A percentile compares a stretch with the other conserved stretches of the same genome.
These are phyloP conservation scores for Dromius quadrimaculatus DNA, from an alignment of 2,888 invertebrate genomes.

Conservation along the genomic window DNA sequence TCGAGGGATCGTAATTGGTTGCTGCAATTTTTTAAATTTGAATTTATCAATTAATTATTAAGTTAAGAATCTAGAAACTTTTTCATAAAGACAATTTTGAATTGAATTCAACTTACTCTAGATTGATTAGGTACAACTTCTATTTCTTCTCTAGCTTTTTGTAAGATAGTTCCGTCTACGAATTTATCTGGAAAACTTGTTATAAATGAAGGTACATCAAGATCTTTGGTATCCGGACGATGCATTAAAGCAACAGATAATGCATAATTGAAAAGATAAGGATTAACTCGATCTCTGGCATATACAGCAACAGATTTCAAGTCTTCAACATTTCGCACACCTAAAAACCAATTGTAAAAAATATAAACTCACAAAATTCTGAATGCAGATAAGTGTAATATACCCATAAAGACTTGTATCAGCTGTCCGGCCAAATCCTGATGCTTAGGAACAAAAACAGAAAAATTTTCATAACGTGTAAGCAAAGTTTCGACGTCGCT, in stretches of 20 bases:
- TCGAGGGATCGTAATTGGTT: conserved; percentile 76
- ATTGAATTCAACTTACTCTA: conserved; percentile 68
- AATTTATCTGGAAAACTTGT: conserved; percentile 88
- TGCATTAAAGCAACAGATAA: conserved; percentile 82
- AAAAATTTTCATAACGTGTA: conserved; percentile 75
- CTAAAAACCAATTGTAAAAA: conserved; percentile 63
- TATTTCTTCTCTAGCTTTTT: conserved; percentile 78
- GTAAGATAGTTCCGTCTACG: conserved; percentile 79
- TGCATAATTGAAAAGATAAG: conserved; percentile 84
- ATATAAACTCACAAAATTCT: not conserved
- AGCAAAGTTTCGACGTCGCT: conserved; percentile 66
- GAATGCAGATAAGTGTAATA: not conserved
- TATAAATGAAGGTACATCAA: conserved; percentile 79
- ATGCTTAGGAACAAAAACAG: conserved; percentile 81
- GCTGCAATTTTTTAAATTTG: conserved; percentile 63
- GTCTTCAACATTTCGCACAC: conserved; percentile 78
- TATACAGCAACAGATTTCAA: conserved; percentile 79
- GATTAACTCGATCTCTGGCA: conserved; percentile 81
- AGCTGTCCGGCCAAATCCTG: conserved; percentile 78
- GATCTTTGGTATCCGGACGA: conserved; percentile 76
- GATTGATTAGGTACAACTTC: conserved; percentile 73
- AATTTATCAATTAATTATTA: conserved; percentile 4
- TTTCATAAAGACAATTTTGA: conserved; percentile 60
- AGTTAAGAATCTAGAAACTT: conserved; percentile 13
- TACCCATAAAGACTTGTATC: conserved; percentile 77